phyloP scores from a whole-genome alignment of 2,888 invertebrate species.

The Harpagoxenus sublaevis region DNA sequence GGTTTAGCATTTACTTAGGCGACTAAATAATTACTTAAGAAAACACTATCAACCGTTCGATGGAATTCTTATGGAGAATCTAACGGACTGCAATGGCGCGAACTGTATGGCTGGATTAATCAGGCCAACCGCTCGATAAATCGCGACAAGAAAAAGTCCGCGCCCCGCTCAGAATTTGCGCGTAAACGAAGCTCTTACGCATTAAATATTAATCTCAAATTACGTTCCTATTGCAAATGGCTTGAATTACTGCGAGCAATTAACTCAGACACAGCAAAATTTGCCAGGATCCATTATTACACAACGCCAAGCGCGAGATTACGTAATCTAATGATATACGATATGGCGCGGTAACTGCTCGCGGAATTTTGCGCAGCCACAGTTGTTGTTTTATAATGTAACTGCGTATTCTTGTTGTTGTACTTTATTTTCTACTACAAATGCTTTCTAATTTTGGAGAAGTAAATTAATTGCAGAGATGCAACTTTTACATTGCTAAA shows the following conservation, averaged over 20 bases:
- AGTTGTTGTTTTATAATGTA: slow-evolving; percentile 44
- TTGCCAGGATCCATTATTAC: slow-evolving; percentile 56
- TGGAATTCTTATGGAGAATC: background rate
- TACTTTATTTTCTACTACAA: slow-evolving; percentile 27
- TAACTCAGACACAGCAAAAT: slow-evolving; percentile 57
- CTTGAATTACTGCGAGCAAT: slow-evolving; percentile 55
- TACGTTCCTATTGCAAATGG: slow-evolving; percentile 46
- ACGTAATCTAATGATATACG: slow-evolving; percentile 58
- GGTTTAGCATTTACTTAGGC: slow-evolving; percentile 70
- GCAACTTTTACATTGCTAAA: slow-evolving; percentile 6
- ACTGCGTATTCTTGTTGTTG: background rate
- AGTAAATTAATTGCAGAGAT: slow-evolving; percentile 32
- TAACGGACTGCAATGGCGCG: slow-evolving; percentile 46
- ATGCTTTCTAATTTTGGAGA: slow-evolving; percentile 38
- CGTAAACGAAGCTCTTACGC: slow-evolving; percentile 9
- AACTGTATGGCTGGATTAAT: slow-evolving; percentile 63
- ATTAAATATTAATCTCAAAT: slow-evolving; percentile 51
- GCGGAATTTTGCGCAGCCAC: slow-evolving; percentile 46
- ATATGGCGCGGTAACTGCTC: slow-evolving; percentile 53
- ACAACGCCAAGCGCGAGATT: slow-evolving; percentile 58
- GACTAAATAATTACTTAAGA: slow-evolving; percentile 72
- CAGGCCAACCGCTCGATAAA: slow-evolving; percentile 56
- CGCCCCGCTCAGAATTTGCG: background rate
- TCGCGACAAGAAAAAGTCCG: slow-evolving; percentile 27
- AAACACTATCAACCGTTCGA: slow-evolving; percentile 59